Evolutionary conservation across 2,888 invertebrate species (phyloP).

Genomic region (Ceratothoa steindachneri): DNA sequence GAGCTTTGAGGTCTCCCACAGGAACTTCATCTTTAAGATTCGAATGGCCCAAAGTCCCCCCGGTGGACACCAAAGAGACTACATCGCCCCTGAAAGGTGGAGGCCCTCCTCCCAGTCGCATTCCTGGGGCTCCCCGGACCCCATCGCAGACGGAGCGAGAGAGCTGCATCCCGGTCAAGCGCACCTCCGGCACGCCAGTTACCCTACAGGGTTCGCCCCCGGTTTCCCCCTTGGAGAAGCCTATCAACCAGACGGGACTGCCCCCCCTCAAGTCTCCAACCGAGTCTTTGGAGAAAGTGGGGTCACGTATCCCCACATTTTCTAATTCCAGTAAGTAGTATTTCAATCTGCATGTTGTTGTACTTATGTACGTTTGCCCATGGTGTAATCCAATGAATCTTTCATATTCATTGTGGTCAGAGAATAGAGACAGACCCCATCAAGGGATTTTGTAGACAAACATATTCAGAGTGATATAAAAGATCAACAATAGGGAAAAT

Average conservation of each 20-base stretch:
- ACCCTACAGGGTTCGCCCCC: background rate
- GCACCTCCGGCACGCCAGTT: background rate
- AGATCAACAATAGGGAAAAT: too few species aligned
- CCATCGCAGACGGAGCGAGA: background rate
- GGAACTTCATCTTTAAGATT: background rate
- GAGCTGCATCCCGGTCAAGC: background rate
- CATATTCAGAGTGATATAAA: too few species aligned
- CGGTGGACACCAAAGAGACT: background rate
- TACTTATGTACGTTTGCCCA: too few species aligned
- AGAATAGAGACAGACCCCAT: too few species aligned
- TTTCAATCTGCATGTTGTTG: too few species aligned
- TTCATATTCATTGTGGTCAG: too few species aligned
- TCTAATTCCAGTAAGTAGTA: slow-evolving; percentile 7
- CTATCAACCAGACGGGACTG: background rate
- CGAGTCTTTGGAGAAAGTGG: background rate
- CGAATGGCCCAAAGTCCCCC: background rate
- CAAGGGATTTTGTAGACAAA: too few species aligned
- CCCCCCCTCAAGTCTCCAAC: background rate
- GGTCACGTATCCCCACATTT: background rate
- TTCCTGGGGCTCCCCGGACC: background rate
- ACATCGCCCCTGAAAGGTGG: background rate
- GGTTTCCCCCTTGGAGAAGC: background rate
- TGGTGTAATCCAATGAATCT: too few species aligned
- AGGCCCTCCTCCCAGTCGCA: background rate
- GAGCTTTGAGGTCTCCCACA: background rate